A percentile compares a stretch with the other conserved stretches of the same genome.
Evolutionary conservation across 2,797 vertebrate genomes (phyloP).

Genomic region (Serranus cabrilla): DNA sequence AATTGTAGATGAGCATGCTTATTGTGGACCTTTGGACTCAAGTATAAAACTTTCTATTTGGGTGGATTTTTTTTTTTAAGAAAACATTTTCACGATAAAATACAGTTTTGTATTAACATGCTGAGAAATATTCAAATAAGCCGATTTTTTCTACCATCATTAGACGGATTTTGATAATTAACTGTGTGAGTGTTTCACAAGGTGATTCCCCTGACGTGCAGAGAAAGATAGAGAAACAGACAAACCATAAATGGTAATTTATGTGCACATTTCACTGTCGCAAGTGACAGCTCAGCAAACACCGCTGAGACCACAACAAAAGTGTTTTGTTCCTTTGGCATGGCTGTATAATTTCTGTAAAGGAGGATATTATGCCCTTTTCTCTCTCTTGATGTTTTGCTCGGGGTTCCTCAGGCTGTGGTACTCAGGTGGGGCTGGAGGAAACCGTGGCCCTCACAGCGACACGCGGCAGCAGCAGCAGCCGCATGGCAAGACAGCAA

Average conservation of each 20-base stretch:
- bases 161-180: slow-evolving; percentile 74
- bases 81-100: slow-evolving; percentile 18
- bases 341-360: slow-evolving; percentile 70
- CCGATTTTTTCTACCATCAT: slow-evolving; percentile 40
- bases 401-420: slow-evolving; percentile 53
- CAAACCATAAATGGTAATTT: slow-evolving; percentile 80
- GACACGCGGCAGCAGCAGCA: slow-evolving; percentile 59
- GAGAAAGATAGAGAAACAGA: slow-evolving; percentile 71
- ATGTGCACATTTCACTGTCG: slow-evolving; percentile 70
- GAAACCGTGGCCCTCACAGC: slow-evolving; percentile 73
- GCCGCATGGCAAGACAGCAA: slow-evolving; percentile 79
- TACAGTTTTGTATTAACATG: slow-evolving; percentile 14
- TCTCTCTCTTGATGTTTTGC: slow-evolving; percentile 63
- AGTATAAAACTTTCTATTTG: slow-evolving; percentile 41
- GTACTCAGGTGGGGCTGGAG: slow-evolving; percentile 77
- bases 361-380: slow-evolving; percentile 61
- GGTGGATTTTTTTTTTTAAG: background rate
- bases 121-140: slow-evolving; percentile 44
- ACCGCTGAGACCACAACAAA: slow-evolving; percentile 63
- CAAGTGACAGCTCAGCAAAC: slow-evolving; percentile 66
- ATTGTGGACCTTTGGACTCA: slow-evolving; percentile 8
- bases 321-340: slow-evolving; percentile 66
- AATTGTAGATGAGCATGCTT: slow-evolving; percentile 48
- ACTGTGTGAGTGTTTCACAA: slow-evolving; percentile 62
- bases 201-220: slow-evolving; percentile 66